Base-by-base conservation (phyloP, 2,113 vertebrate species). In the Triplophysa rosa region DNA sequence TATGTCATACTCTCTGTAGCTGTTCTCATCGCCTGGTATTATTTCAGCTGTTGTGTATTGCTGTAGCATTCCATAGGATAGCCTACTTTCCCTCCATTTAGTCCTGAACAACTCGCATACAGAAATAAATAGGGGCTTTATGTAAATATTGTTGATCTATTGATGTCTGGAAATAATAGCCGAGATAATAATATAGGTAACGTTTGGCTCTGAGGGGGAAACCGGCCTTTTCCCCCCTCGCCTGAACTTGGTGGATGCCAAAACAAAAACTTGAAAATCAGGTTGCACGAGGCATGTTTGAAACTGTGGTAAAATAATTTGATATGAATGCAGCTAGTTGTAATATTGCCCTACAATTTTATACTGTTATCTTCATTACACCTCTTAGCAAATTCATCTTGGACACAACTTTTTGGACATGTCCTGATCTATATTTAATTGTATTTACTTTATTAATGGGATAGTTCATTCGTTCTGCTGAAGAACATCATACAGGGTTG, bases 21-120 rank as follows among this genome's bases (percentile, higher is more conserved):
- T 80, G 84, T 85, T 91, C 82, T 72, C 81, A 77, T 84, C 78
- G 69, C 83, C 82, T 70, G 66, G 66, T 90, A 87, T 92, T 92
- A 63, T 90, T 86, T 91, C 92, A 93, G 92, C 92, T 93, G 93
- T 87, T 91, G 87, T 90, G 89, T 89, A 91, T 93, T 91, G 91
- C 83, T 83, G 78, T 84, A 82, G 86, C 86, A 90, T 87, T 89
- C 86, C 84, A 23, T 47, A 33, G 68, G 84, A 85, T 72, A 77
- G 67, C 64, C 59, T 71, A 45, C 77, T 84, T 82, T 84, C 71
- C 83, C 62, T 58, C 59, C 49, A 70, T 17, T 67, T 29, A 58
- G 54, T 68, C 79, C 47, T 62, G 26, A 79, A 69, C 73, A 49
- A n/a, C 65, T 78, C 33, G 59, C 63, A 49, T 66, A 70, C 75